Base-by-base conservation (phyloP, 2,888 invertebrate species). In the Mimas tiliae region DNA sequence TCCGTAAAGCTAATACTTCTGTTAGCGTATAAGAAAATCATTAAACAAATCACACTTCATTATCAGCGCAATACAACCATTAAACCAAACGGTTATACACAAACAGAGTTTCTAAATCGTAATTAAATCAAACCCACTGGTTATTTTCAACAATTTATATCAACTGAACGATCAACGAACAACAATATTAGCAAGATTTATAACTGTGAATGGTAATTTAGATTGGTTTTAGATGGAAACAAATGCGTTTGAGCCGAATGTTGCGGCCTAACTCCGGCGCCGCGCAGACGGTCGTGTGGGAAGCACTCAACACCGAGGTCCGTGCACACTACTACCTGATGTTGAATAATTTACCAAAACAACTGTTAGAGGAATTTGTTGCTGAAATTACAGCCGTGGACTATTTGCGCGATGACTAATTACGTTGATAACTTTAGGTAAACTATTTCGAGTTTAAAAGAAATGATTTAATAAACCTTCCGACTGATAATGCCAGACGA, bases 251-350 rank as follows among this genome's bases (percentile, higher is more conserved):
- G 38, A 63, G 34, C 27, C 19, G 55, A 55, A 38, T n/a, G 69
- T 70, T 70, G 66, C 62, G 67, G 67, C 62, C 55, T 4, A 68
- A 51, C 63, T 27, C 27, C 69, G 74, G 70, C 69, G 67, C 70
- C 72, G 79, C 77, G 81, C 72, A 64, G 79, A 69, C 78, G 78
- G 69, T 45, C 65, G 75, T 73, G 78, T 78, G 78, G 78, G 78
- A 79, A 74, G 79, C 45, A 27, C 27, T 27, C n/a, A n/a, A n/a
- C n/a, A n/a, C n/a, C n/a, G n/a, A n/a, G n/a, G n/a, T n/a, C n/a
- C n/a, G 27, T 3, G 27, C 27, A 38, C 38, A 14, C 42, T 12
- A 50, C 62, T 34, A 50, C 65, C 65, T 50, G 65, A 47, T 38
- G 48, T 48, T 4, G 58, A 38, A 65, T 64, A 38, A 51, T 64